Percentiles rank a stretch among this genome's conserved stretches.
Evolutionary conservation across 2,113 vertebrate genomes (phyloP).

Genomic region (Aphyosemion australe): DNA sequence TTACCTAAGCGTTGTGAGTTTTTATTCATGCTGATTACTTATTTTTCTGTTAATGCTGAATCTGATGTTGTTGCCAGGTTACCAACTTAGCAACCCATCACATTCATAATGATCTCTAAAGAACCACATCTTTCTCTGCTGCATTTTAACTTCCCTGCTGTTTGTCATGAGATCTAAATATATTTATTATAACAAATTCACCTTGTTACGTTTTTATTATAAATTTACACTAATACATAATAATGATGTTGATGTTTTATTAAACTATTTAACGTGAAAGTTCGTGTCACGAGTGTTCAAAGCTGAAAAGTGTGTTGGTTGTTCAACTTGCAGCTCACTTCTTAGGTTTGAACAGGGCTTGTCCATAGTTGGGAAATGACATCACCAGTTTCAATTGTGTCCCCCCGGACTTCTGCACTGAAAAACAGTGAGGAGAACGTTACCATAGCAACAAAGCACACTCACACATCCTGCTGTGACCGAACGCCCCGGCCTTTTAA

Average conservation of each 20-base stretch:
- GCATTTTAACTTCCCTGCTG: not conserved
- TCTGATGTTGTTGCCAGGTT: not conserved
- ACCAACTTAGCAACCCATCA: not conserved
- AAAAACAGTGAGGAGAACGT: slow-evolving; percentile 38
- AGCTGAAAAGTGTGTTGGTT: not conserved
- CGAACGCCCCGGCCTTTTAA: slow-evolving; percentile 8
- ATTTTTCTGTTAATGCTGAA: not conserved
- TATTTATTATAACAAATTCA: too few relatives aligned
- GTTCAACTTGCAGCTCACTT: slow-evolving; percentile 76
- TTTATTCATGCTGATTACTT: not conserved
- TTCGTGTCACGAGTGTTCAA: not conserved
- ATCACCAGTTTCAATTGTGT: slow-evolving; percentile 84
- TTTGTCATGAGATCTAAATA: not conserved
- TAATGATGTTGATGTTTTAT: not conserved
- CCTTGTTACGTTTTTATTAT: too few relatives aligned
- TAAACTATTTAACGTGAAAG: not conserved
- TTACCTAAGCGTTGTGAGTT: not conserved
- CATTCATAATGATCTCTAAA: not conserved
- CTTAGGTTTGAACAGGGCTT: slow-evolving; percentile 84
- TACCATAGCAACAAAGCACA: slow-evolving; percentile 47
- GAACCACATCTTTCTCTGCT: not conserved
- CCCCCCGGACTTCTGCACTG: slow-evolving; percentile 83
- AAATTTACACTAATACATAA: too few relatives aligned
- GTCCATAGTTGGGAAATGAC: slow-evolving; percentile 80
- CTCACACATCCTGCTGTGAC: not conserved